phyloP scores from a whole-genome alignment of 35 echinoderm and acorn worm genomes.

The Hemicentrotus pulcherrimus region DNA sequence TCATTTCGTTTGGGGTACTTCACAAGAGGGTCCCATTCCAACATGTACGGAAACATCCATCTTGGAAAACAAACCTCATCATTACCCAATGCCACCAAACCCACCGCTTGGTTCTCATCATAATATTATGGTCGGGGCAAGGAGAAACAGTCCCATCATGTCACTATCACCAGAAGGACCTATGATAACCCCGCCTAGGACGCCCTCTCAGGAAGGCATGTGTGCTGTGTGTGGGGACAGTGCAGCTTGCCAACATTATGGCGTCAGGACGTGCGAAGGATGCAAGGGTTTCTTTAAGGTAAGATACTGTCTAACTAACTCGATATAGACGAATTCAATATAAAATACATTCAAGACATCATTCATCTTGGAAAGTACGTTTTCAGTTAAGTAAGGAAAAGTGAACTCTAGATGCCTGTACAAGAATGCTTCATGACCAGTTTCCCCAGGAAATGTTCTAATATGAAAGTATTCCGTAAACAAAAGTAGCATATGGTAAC shows the following conservation, averaged over 20 bases:
- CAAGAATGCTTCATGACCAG: not conserved
- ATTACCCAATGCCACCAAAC: constrained; percentile 38
- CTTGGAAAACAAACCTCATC: constrained; percentile 14
- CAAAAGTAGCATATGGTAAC: not conserved
- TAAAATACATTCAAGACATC: not conserved
- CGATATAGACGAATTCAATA: not conserved
- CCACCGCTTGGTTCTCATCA: constrained; percentile 30
- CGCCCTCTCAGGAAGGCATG: constrained; percentile 84
- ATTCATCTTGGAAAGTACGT: not conserved
- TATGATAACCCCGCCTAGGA: constrained; percentile 62
- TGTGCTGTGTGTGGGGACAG: constrained; percentile 98
- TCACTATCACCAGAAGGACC: constrained; percentile 40
- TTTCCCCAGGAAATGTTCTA: not conserved
- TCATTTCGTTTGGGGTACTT: constrained; percentile 15
- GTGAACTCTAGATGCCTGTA: not conserved
- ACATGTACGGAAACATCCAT: constrained; percentile 40
- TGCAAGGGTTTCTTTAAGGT: constrained; percentile 99
- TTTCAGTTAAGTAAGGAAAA: not conserved
- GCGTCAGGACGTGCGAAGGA: constrained; percentile 96
- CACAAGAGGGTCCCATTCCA: constrained; percentile 31
- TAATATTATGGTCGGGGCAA: constrained; percentile 17
- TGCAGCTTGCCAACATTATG: constrained; percentile 99
- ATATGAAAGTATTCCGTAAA: constrained; percentile 6
- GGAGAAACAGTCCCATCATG: constrained; percentile 43
- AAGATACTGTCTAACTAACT: constrained; percentile 13